Evolutionary conservation across 2,113 vertebrate species (phyloP), one percentile per base, ranked within the genome.

Genomic region (Colius striatus): DNA sequence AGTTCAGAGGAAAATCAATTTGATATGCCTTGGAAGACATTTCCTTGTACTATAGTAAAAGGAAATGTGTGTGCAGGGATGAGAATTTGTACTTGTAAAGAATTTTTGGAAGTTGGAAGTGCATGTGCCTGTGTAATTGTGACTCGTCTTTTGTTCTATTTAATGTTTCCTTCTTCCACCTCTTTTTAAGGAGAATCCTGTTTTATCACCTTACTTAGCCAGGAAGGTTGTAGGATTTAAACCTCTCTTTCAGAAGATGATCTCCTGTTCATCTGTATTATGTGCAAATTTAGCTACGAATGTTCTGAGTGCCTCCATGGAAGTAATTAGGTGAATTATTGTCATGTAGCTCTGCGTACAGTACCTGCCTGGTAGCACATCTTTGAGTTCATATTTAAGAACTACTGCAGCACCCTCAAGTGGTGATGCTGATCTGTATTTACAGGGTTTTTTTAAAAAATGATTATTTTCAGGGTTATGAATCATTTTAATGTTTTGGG

Each of bases 381-480:
- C 82, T 63, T 61, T 19, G 82, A 84, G 63, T 53, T 34, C 7
- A 77, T 76, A 14, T 74, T 97, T 97, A 92, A 65, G 94, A 96
- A 84, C 92, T 95, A 94, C 97, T 92, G 89, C 67, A 96, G 98
- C 97, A 48, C 98, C 98, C 97, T 95, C 97, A 74, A 93, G 98
- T 92, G 98, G 98, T 77, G 29, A 82, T 58, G 86, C 9, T 84
- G 55, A 60, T 95, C 95, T 67, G 66, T 48, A 68, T 75, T 81
- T 87, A 48, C 36, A 47, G 18, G 26, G 0, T 54, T 26, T 47
- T 65, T 19, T 19, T 1, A 50, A n/a, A n/a, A 29, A 6, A 54
- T 60, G 51, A 63, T 62, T 55, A 20, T 62, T 74, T 60, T 60
- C 32, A 17, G 29, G 8, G 1, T 26, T 41, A 32, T 51, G 30